A percentile compares a stretch with the other conserved stretches of the same genome.
Evolutionary conservation across 1,140 invertebrate species (phyloP).

Genomic region (Caenorhabditis elegans): WBcel235 BX284606.5:15649501-15650000

Average conservation of each 20-base stretch:
- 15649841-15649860: neutral
- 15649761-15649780: neutral
- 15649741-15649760: neutral
- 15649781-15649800: neutral
- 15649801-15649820: neutral
- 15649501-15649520: neutral
- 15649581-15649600: slow-evolving; percentile 3
- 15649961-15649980: neutral
- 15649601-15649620: neutral
- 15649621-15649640: neutral
- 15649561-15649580: neutral
- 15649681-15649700: neutral
- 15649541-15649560: neutral
- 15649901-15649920: too few relatives aligned
- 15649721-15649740: neutral
- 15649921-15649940: neutral
- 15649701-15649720: neutral
- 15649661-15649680: neutral
- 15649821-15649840: neutral
- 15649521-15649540: neutral
- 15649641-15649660: neutral
- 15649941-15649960: slow-evolving; percentile 7
- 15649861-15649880: neutral
- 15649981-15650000: neutral
- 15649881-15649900: neutral